Conservation (phyloP, 1,140 invertebrate species). For the Zaprionus vittiger region DNA sequence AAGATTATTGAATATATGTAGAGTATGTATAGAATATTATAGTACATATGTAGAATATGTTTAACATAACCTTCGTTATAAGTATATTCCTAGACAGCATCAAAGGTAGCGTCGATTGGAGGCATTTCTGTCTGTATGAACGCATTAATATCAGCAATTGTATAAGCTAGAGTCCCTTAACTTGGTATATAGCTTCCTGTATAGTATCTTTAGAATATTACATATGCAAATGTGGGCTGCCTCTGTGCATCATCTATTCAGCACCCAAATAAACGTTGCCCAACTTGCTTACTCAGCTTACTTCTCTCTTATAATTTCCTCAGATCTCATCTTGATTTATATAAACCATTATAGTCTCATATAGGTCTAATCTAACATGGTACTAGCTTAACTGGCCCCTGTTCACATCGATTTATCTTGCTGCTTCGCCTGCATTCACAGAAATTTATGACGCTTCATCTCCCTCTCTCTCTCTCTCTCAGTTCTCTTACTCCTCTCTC, state of each 20-base stretch:
- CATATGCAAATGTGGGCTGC: too few relatives aligned
- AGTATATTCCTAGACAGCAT: too few relatives aligned
- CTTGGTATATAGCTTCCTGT: not conserved
- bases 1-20: too few relatives aligned
- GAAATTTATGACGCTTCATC: not conserved
- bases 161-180: not conserved
- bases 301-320: not conserved
- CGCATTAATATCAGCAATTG: not conserved
- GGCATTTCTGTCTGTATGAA: not conserved
- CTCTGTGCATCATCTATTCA: not conserved
- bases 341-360: not conserved
- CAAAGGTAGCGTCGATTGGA: rapidly evolving
- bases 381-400: not conserved
- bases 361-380: not conserved
- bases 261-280: not conserved
- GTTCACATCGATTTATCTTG: not conserved
- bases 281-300: not conserved
- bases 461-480: not conserved
- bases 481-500: not conserved
- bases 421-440: not conserved
- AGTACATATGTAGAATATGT: too few relatives aligned
- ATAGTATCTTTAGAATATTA: not conserved
- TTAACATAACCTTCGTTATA: too few relatives aligned
- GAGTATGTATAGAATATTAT: too few relatives aligned
- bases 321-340: not conserved